Base-by-base conservation (phyloP, 2,888 invertebrate genomes). In the Melanargia galathea region DNA sequence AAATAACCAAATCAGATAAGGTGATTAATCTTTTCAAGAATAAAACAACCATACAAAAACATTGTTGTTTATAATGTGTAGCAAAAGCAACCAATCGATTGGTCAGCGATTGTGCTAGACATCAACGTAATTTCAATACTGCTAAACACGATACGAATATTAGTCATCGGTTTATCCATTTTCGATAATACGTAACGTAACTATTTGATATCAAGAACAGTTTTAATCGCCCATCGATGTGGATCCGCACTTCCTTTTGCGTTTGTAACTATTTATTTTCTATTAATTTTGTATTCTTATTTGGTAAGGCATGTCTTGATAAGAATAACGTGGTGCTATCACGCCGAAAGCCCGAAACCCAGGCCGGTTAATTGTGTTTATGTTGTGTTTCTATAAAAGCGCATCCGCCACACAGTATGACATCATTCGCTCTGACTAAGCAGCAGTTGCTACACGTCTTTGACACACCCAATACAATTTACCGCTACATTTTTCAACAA, bases 211-310 rank as follows among this genome's bases (percentile, higher is more conserved):
- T 24, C 55, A 43, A 55, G 24, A 22, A 54, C 30, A 26, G 16
- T 10, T 54, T 22, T 11, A 38, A 55, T 24, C 55, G 13, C 13
- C 22, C 46, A 51, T 58, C 58, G 35, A 63, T 63, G 63, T 58
- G 52, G 58, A 51, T 46, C 16, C 60, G 56, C 43, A 46, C 60
- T 52, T 18, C 30, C 46, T 54, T 49, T 33, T 49, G 38, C 55
- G 18, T 60, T 55, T 61, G 35, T 40, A 52, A 43, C 24, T 40
- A 64, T 62, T 48, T n/a, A 18, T 62, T 46, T 60, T 49, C 46
- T 60, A 20, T 51, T 22, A 62, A 7, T 55, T 56, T 45, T 45
- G 30, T 18, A 45, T 20, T 30, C 26, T 18, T 18, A 45, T 30
- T 30, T 20, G 38, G 35, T 30, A 18, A 51, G 26, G 20, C 26